A percentile compares a stretch with the other conserved stretches of the same genome.
Conservation (phyloP, 1,140 invertebrate species). For the Tetranychus cinnabarinus region DNA sequence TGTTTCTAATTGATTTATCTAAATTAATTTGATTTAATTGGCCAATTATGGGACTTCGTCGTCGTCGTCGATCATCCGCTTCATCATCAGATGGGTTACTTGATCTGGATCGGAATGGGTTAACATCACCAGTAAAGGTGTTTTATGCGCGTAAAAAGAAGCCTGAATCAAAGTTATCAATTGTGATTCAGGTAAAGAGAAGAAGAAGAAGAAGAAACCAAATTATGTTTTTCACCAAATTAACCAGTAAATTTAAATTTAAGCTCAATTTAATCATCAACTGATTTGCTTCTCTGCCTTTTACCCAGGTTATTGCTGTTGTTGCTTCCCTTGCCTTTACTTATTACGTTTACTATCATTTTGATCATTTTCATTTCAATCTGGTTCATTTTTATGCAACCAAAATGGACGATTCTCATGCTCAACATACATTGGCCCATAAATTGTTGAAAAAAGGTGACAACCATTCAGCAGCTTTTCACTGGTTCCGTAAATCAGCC, state of each 20-base stretch:
- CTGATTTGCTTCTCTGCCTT: background rate
- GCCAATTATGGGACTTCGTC: background rate
- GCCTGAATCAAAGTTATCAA: background rate
- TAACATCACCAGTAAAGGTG: background rate
- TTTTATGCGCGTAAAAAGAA: background rate
- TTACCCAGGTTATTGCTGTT: constrained; percentile 17
- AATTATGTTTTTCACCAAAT: background rate
- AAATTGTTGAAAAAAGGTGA: constrained; percentile 22
- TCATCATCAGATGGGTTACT: background rate
- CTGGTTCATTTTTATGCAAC: constrained; percentile 27
- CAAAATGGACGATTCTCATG: constrained; percentile 24
- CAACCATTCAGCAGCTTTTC: constrained; percentile 22
- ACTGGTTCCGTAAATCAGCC: constrained; percentile 28
- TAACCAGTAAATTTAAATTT: background rate
- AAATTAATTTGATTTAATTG: no score
- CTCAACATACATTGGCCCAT: constrained; percentile 30
- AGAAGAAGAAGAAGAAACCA: background rate
- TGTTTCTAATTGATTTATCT: no score
- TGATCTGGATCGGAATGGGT: background rate
- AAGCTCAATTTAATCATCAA: background rate
- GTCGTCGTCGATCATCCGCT: background rate
- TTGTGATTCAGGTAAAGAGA: background rate
- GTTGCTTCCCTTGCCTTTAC: constrained; percentile 14
- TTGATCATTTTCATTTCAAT: constrained; percentile 30
- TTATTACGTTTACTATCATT: constrained; percentile 27